Percentiles rank a stretch among this genome's conserved stretches.
Evolutionary conservation across 2,888 invertebrate genomes (phyloP).

Genomic region (Pomacea canaliculata): DNA sequence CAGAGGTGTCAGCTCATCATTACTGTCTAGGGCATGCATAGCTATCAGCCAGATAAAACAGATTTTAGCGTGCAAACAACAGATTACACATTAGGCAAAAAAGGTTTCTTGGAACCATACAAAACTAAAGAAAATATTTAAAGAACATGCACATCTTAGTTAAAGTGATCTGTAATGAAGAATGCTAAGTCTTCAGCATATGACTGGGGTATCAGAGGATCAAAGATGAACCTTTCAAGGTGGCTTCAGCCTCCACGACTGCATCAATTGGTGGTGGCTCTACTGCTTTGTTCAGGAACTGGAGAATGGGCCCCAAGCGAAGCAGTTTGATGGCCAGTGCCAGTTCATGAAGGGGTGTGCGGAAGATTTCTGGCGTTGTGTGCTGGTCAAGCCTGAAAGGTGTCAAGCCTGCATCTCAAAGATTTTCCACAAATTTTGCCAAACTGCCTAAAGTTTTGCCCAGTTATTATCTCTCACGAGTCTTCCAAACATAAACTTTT

Average conservation of each 20-base stretch:
- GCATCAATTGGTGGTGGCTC: conserved; percentile 98
- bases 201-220: too few relatives aligned
- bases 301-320: conserved; percentile 90
- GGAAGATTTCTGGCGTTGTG: conserved; percentile 96
- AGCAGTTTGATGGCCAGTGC: conserved; percentile 92
- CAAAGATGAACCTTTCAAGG: conserved; percentile 70
- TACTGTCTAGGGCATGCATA: conserved; percentile 89
- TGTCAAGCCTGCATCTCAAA: not conserved
- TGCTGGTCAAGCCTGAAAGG: conserved; percentile 77
- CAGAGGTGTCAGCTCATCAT: conserved; percentile 91
- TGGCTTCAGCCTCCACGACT: conserved; percentile 95
- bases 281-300: conserved; percentile 91
- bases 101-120: too few relatives aligned
- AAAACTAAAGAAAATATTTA: too few relatives aligned
- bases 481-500: too few relatives aligned
- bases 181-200: too few relatives aligned
- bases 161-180: too few relatives aligned
- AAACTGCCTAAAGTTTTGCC: too few relatives aligned
- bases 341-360: conserved; percentile 95
- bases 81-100: too few relatives aligned
- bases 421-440: not conserved
- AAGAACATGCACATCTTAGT: too few relatives aligned
- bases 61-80: not conserved
- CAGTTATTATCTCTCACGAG: too few relatives aligned
- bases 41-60: conserved; percentile 73